These are phyloP conservation scores for Chauna torquata DNA, from an alignment of 2,113 vertebrate species.

Conservation along the genomic window DNA sequence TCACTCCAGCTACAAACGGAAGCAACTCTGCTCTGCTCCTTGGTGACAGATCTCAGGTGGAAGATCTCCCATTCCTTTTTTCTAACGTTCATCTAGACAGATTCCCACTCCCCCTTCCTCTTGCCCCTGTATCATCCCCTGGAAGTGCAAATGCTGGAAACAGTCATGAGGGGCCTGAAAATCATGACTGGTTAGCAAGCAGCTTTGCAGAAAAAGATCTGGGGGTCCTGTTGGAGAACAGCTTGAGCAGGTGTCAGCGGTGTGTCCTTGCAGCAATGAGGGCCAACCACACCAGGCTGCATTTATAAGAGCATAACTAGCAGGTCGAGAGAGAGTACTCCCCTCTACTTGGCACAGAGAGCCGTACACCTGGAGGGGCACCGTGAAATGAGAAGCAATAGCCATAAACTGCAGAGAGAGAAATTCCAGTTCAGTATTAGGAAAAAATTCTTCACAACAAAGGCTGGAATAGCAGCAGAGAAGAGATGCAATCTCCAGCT, in stretches of 20 bases:
- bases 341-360: neutral
- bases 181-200: neutral
- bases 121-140: neutral
- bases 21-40: neutral
- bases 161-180: neutral
- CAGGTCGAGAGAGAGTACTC: neutral
- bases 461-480: neutral
- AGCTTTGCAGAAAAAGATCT: neutral
- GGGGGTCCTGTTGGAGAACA: neutral
- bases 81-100: neutral
- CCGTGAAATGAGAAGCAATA: neutral
- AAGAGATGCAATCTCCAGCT: neutral
- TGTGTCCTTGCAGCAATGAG: neutral
- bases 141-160: neutral
- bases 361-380: neutral
- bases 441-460: neutral
- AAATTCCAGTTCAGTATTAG: neutral
- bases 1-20: neutral
- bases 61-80: neutral
- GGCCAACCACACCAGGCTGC: fast-evolving
- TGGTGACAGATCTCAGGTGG: fast-evolving
- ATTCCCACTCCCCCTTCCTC: neutral
- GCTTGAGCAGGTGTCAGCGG: neutral
- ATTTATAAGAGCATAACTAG: neutral
- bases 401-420: neutral